These are phyloP conservation scores for Spea multiplicata DNA, from an alignment of 2,113 vertebrate genomes.

Conservation along the genomic window DNA sequence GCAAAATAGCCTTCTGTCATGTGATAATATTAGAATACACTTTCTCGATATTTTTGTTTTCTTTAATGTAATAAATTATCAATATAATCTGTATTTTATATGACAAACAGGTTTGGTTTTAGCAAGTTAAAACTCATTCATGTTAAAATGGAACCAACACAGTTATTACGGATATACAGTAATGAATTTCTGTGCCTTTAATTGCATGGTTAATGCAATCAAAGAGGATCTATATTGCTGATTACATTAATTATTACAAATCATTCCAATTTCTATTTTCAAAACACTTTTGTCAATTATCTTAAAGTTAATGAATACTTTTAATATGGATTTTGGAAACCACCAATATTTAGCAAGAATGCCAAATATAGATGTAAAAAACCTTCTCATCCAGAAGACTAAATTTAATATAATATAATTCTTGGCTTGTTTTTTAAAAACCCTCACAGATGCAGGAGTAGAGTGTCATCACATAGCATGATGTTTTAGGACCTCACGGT, in stretches of 20 bases:
- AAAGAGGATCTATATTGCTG: background rate
- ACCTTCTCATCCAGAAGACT: background rate
- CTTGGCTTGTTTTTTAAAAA: too few species aligned
- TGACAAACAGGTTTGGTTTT: too few species aligned
- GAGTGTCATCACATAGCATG: too few species aligned
- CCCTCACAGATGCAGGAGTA: too few species aligned
- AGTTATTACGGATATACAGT: background rate
- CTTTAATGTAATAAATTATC: too few species aligned
- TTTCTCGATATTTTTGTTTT: too few species aligned
- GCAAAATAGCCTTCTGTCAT: too few species aligned
- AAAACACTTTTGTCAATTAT: background rate
- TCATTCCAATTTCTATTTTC: background rate
- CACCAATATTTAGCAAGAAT: background rate
- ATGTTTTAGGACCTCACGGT: too few species aligned
- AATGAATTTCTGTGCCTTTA: background rate
- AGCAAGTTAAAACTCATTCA: background rate
- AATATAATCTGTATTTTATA: too few species aligned
- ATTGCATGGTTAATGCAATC: background rate
- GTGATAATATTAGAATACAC: too few species aligned
- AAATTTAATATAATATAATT: background rate
- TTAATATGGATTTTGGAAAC: background rate
- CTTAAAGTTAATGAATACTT: background rate
- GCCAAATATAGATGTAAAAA: background rate
- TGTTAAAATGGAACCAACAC: too few species aligned
- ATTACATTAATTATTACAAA: conserved; percentile 2